phyloP scores from a whole-genome alignment of 2,888 invertebrate species.

The Zelleria hepariella region DNA sequence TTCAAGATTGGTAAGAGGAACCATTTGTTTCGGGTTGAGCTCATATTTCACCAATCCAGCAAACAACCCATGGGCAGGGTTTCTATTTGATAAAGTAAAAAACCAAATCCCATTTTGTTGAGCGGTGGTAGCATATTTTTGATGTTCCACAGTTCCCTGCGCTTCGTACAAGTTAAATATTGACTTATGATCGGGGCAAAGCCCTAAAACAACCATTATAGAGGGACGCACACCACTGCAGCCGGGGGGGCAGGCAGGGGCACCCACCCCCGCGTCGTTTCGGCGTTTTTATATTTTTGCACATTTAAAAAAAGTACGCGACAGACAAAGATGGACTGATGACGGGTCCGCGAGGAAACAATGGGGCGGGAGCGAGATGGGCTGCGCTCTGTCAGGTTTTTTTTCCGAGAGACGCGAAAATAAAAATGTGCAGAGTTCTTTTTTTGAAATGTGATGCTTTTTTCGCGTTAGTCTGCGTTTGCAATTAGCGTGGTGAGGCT shows the following conservation, averaged over 20 bases:
- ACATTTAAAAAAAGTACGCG: constrained; percentile 66
- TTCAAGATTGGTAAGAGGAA: too few species aligned
- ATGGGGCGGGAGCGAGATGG: constrained; percentile 60
- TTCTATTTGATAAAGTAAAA: background rate
- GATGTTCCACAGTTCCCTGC: constrained; percentile 14
- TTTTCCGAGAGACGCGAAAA: constrained; percentile 35
- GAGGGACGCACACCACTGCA: constrained; percentile 55
- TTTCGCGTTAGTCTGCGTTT: constrained; percentile 67
- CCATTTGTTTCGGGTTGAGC: too few species aligned
- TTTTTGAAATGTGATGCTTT: constrained; percentile 69
- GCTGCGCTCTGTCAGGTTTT: constrained; percentile 56
- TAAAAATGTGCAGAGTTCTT: constrained; percentile 69
- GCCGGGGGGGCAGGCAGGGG: constrained; percentile 27
- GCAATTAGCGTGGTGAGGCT: constrained; percentile 69
- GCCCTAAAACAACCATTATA: constrained; percentile 66
- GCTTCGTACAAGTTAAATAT: constrained; percentile 21
- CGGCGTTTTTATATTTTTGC: constrained; percentile 71
- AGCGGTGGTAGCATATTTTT: constrained; percentile 6
- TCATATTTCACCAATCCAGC: too few species aligned
- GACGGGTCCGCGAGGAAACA: constrained; percentile 55
- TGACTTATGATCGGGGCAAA: constrained; percentile 69
- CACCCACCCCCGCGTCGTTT: constrained; percentile 49
- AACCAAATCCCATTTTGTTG: background rate
- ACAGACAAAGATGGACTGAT: constrained; percentile 70
- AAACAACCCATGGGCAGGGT: background rate